Evolutionary conservation across 2,797 vertebrate genomes (phyloP).

Genomic region (Sebastes ruberrimus): DNA sequence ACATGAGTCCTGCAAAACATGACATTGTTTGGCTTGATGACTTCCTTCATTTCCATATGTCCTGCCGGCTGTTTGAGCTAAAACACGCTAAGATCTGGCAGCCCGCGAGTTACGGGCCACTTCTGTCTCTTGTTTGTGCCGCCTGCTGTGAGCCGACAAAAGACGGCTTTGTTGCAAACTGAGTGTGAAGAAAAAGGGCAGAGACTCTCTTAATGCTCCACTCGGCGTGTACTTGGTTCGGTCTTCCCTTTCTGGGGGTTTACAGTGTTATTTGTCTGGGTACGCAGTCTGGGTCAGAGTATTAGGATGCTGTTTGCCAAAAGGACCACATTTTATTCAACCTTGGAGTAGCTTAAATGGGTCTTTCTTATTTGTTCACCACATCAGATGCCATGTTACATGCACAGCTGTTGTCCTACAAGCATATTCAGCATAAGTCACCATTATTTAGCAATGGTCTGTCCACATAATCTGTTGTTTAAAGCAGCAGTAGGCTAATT

Average conservation of each 20-base stretch:
- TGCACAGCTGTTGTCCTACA: not conserved
- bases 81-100: conserved; percentile 24
- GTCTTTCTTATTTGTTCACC: not conserved
- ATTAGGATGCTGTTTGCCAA: not conserved
- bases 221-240: conserved; percentile 19
- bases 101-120: conserved; percentile 33
- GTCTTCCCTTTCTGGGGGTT: not conserved
- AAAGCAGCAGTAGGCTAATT: not conserved
- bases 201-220: conserved; percentile 26
- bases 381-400: not conserved
- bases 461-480: not conserved
- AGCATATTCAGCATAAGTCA: not conserved
- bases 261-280: not conserved
- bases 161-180: conserved; percentile 61
- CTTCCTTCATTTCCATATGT: conserved; percentile 51
- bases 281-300: not conserved
- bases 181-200: conserved; percentile 27
- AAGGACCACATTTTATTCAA: conserved; percentile 8
- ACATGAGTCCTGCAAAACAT: conserved; percentile 24
- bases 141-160: conserved; percentile 66
- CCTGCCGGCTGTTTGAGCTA: conserved; percentile 18
- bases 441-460: not conserved
- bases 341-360: not conserved
- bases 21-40: conserved; percentile 25
- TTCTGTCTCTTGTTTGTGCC: conserved; percentile 41